Conservation (phyloP, 2,888 invertebrate species). For the Diploptera punctata region DNA sequence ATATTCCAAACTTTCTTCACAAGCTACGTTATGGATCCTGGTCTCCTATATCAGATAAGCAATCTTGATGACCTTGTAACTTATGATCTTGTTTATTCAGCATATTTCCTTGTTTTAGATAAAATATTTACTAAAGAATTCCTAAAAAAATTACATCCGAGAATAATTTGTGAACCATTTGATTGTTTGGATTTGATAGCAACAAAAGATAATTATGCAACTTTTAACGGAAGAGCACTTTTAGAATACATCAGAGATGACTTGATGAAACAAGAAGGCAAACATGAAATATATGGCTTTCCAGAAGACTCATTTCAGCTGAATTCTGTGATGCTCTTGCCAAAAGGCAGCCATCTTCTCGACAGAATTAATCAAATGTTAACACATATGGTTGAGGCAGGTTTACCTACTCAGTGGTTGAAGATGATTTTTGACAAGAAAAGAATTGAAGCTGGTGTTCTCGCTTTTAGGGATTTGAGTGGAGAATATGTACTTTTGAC, state of each 20-base stretch:
- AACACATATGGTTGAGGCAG: constrained; percentile 12
- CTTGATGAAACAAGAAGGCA: constrained; percentile 16
- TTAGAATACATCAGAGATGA: constrained; percentile 6
- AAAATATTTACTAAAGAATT: constrained; percentile 10
- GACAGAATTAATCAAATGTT: background rate
- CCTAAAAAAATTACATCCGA: constrained; percentile 11
- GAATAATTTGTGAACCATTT: constrained; percentile 20
- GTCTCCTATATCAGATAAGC: constrained; percentile 8
- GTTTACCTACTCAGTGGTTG: constrained; percentile 16
- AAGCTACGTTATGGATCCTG: constrained; percentile 19
- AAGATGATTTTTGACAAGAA: constrained; percentile 6
- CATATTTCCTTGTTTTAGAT: constrained; percentile 11
- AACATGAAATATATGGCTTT: constrained; percentile 17
- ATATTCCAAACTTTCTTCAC: constrained; percentile 22
- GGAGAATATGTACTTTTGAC: background rate
- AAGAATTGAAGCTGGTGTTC: constrained; percentile 1
- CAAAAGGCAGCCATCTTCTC: background rate
- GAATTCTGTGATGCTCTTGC: constrained; percentile 11
- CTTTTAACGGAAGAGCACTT: constrained; percentile 10
- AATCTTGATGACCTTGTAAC: constrained; percentile 2
- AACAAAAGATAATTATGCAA: constrained; percentile 2
- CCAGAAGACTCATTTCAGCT: constrained; percentile 17
- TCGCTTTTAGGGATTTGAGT: background rate
- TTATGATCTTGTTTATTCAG: background rate
- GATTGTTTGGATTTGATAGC: constrained; percentile 15